phyloP scores from a whole-genome alignment of 2,797 vertebrate species.

The Apogon hyalosoma region DNA sequence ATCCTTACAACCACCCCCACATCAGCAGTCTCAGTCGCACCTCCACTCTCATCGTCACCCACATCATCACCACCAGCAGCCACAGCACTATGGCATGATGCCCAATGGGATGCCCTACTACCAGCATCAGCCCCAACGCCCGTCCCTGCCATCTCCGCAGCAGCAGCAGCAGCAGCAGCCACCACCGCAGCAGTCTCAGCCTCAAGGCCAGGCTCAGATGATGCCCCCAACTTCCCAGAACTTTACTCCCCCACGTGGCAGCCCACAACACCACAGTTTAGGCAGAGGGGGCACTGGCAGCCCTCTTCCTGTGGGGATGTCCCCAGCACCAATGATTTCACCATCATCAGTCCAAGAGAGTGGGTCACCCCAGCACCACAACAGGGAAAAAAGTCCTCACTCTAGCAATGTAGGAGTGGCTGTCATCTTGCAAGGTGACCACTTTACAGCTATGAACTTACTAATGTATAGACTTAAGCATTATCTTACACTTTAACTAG shows the following conservation, averaged over 20 bases:
- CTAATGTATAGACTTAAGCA: neutral
- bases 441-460: neutral
- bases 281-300: slow-evolving; percentile 73
- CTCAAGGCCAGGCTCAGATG: slow-evolving; percentile 74
- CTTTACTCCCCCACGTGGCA: slow-evolving; percentile 81
- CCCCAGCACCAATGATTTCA: slow-evolving; percentile 72
- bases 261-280: slow-evolving; percentile 80
- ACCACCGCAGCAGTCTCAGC: slow-evolving; percentile 66
- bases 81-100: slow-evolving; percentile 84
- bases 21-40: slow-evolving; percentile 78
- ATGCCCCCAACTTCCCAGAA: slow-evolving; percentile 76
- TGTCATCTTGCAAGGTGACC: slow-evolving; percentile 77
- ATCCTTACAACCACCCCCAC: slow-evolving; percentile 71
- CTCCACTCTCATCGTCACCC: slow-evolving; percentile 78
- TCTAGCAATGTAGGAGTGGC: slow-evolving; percentile 62
- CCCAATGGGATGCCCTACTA: slow-evolving; percentile 86
- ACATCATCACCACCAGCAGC: slow-evolving; percentile 79
- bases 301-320: slow-evolving; percentile 74
- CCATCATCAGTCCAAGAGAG: slow-evolving; percentile 73
- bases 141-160: slow-evolving; percentile 68
- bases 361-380: slow-evolving; percentile 76
- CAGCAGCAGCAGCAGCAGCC: slow-evolving; percentile 58
- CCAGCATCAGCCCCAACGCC: slow-evolving; percentile 82
- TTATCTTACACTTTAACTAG: neutral
- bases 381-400: slow-evolving; percentile 76